Evolutionary conservation across 1,140 invertebrate genomes (phyloP).

Genomic region (Hylaeus volcanicus): DNA sequence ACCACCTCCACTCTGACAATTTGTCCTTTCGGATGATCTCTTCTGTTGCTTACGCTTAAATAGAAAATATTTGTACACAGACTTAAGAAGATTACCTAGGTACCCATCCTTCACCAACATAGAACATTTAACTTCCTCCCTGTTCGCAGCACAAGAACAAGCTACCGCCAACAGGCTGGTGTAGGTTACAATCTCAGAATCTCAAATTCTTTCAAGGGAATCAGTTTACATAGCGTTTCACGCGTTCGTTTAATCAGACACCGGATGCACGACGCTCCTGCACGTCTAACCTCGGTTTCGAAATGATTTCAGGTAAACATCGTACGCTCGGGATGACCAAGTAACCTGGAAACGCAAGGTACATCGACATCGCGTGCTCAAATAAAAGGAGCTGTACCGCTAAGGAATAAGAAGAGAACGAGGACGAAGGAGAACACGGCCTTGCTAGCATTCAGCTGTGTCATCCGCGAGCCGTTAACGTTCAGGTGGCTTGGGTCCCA

Average conservation of each 20-base stretch:
- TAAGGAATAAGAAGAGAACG: conserved; percentile 72
- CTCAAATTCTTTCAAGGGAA: no score
- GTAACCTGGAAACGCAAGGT: conserved; percentile 74
- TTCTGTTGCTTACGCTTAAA: background rate
- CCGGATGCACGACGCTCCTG: no score
- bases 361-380: conserved; percentile 65
- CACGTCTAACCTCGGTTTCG: background rate
- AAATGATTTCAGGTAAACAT: conserved; percentile 43
- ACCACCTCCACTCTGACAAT: background rate
- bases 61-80: background rate
- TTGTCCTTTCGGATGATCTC: background rate
- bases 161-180: no score
- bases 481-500: conserved; percentile 70
- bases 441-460: conserved; percentile 78
- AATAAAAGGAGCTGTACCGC: conserved; percentile 75
- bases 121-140: background rate
- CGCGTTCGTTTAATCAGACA: no score
- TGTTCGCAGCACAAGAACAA: no score
- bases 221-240: no score
- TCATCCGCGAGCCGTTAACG: conserved; percentile 79
- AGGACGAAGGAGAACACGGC: conserved; percentile 69
- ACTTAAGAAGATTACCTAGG: no score
- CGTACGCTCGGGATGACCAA: conserved; percentile 69
- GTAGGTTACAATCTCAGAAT: no score
- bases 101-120: no score